Percentiles rank a stretch among this genome's conserved stretches.
These are phyloP conservation scores for Trachurus trachurus DNA, from an alignment of 2,797 vertebrate species.

Conservation along the genomic window DNA sequence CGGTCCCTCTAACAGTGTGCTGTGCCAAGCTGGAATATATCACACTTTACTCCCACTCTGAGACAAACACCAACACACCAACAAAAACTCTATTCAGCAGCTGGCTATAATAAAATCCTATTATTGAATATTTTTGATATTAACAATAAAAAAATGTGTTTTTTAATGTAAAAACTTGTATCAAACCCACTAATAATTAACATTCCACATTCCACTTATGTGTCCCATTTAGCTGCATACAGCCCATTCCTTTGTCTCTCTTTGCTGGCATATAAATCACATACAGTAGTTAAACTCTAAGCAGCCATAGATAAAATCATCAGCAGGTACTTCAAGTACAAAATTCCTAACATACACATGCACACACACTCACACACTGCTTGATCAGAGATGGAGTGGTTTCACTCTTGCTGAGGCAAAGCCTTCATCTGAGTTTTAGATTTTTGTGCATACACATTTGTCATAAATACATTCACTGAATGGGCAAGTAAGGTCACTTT, in stretches of 20 bases:
- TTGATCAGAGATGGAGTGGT: not conserved
- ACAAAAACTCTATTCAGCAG: conserved; percentile 20
- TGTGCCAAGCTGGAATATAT: conserved; percentile 14
- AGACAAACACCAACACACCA: conserved; percentile 19
- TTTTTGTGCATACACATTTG: not conserved
- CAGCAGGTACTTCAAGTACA: not conserved
- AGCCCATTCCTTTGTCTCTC: conserved; percentile 12
- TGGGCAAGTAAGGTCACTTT: not conserved
- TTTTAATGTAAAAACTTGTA: conserved; percentile 25
- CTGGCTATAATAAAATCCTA: not conserved
- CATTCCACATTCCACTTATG: conserved; percentile 6
- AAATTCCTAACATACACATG: not conserved
- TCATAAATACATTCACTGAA: not conserved
- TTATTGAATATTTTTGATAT: not conserved
- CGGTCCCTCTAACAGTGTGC: not conserved
- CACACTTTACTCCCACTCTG: conserved; percentile 35
- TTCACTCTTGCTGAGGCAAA: not conserved
- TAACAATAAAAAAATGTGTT: conserved; percentile 11
- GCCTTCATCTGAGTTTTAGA: not conserved
- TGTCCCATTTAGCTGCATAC: conserved; percentile 13
- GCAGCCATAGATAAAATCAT: not conserved
- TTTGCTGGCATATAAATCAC: not conserved
- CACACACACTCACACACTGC: not conserved
- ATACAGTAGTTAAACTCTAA: not conserved
- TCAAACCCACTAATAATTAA: conserved; percentile 3